Base-by-base conservation (phyloP, 2,113 vertebrate genomes). In the Sapayoa aenigma region DNA sequence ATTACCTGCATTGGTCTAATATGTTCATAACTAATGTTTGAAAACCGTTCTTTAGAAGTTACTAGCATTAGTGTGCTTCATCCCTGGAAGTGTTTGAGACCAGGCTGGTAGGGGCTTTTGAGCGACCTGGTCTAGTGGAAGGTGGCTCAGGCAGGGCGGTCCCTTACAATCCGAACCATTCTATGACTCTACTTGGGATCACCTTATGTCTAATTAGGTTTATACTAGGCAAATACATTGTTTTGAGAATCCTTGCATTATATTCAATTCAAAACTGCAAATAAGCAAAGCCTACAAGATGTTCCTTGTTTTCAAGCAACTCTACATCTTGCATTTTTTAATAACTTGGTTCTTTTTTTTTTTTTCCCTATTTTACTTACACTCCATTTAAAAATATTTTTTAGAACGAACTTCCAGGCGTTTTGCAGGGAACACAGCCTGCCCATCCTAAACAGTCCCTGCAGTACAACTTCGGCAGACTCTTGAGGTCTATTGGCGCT, bases 321-420 rank as follows among this genome's bases (percentile, higher is more conserved):
- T 23, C 25, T 28, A 68, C 63, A 23, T 13, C 27, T 23, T 28
- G 5, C 13, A 37, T 9, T 92, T 88, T 80, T 46, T 73, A 4
- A 1, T 27, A 71, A 89, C 41, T 58, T 28, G 12, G 2, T 16
- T 3, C n/a, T 3, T 4, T 11, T 16, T 2, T 10, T 7, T 58
- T 67, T 14, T 8, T 1, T 6, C 15, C 30, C 23, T 9, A 14
- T 39, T 75, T 88, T 56, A 88, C 53, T 72, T 39, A 68, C 1
- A 5, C 17, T 62, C 52, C 44, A 33, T 10, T 84, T 31, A 0
- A 20, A 55, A 80, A 9, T 14, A 24, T 22, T 84, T 59, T 73
- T 5, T 44, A 14, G 28, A 41, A 73, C 7, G 31, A 60, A 23
- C 22, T 69, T 55, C 46, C 23, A 47, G 49, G n/a, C 25, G 0